Base-by-base conservation (phyloP, 37 sponge, comb jelly and placozoan species). In the Mnemiopsis leidyi region DNA sequence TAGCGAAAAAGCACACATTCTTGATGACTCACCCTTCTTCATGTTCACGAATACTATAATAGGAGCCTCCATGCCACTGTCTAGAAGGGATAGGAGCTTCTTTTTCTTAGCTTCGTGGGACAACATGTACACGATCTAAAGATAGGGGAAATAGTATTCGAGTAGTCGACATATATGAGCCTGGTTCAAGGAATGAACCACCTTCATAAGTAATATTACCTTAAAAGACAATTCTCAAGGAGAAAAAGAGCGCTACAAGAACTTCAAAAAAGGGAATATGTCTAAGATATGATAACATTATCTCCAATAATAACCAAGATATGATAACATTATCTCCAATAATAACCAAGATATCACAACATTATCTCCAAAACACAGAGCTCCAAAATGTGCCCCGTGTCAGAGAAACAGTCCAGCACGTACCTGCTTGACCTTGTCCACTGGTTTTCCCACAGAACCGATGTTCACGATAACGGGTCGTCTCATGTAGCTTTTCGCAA, bases 11-110 rank as follows among this genome's bases (percentile, higher is more conserved):
- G n/a, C n/a, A n/a, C n/a, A n/a, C n/a, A 25, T 83, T 39, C 88
- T 29, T 83, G 38, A 21, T 83, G 7, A 39, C 92, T 67, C 2
- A 92, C 97, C 98, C 40, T 98, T 98, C 95, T 98, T 98, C 93
- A 97, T 97, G 93, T 98, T 98, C 68, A 98, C 99, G 92, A 98
- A 98, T 34, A 98, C 95, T 48, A 98, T 98, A 38, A 98, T 97
- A 24, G 99, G 99, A 32, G 99, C 96, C 29, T 98, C 99, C 29
- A 96, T 92, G 0, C 96, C 96, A 88, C 93, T 95, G 23, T 93
- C 88, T 3, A 98, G 93, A 0, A 97, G 76, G 32, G 94, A 38
- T 38, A 95, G 48, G 69, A 98, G 82, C 92, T 94, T 95, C 95
- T 95, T 97, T 69, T 48, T 94, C 95, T 98, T 97, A 38, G 95